Base-by-base conservation (phyloP, 2,797 vertebrate genomes). In the Acipenser transmontanus region DNA sequence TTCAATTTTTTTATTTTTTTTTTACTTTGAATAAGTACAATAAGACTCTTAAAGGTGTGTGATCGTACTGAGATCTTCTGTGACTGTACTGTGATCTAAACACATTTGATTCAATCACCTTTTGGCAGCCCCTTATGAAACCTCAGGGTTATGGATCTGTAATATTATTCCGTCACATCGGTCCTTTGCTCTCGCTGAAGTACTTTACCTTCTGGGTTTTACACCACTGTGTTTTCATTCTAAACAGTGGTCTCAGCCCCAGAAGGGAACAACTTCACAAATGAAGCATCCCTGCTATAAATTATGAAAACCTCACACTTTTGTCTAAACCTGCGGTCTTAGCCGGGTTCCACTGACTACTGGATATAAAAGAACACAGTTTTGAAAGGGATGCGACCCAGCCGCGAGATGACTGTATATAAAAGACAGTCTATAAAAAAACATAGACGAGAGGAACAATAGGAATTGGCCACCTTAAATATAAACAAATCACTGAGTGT, bases 401-500 rank as follows among this genome's bases (percentile, higher is more conserved):
- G 63, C 17, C 64, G 13, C 68, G 4, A 4, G 34, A 34, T 34
- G 34, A 34, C 34, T 34, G 34, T 34, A 34, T 34, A 34, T 34
- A 4, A 20, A 20, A 20, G 20, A 20, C n/a, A 17, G 68, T 71
- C 51, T 50, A 49, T 17, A 7, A 11, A 62, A 6, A 2, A 34
- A 4, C 20, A 20, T 20, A 34, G 20, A 34, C 3, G 20, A 34
- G 20, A 2, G 3, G 20, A 34, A 34, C 20, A 34, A 34, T 34
- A 34, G 20, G 20, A 34, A 34, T 4, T 34, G 20, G 20, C 20
- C 70, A 47, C 65, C 73, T 72, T 75, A 74, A 72, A 67, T 34
- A 75, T 69, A 67, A 66, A 84, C 78, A 81, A 82, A 80, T 78
- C 72, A 76, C 80, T 81, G 85, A 70, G 78, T 76, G 86, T 86